Evolutionary conservation across 2,113 vertebrate species (phyloP).

Genomic region (Piliocolobus tephrosceles): DNA sequence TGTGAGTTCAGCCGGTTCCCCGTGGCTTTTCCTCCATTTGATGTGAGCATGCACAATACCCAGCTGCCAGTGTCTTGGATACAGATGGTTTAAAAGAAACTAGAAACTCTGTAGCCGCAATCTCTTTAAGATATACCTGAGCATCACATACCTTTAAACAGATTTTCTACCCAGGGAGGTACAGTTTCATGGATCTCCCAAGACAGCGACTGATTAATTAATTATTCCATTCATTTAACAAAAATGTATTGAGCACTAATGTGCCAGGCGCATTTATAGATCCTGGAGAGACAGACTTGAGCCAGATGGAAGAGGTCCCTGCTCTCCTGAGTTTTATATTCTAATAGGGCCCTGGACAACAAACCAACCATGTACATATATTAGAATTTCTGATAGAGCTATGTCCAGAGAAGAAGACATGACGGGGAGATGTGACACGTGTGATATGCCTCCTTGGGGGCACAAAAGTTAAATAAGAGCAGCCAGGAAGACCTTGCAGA

Average conservation of each 20-base stretch:
- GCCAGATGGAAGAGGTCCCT: not conserved
- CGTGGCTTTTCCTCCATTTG: slow-evolving; percentile 9
- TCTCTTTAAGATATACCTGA: not conserved
- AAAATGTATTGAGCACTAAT: not conserved
- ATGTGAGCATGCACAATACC: not conserved
- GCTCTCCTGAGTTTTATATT: not conserved
- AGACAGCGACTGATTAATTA: not conserved
- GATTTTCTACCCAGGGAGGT: not conserved
- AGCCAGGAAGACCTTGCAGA: not conserved
- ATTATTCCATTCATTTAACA: slow-evolving; percentile 41
- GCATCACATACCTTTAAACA: not conserved
- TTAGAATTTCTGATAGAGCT: not conserved
- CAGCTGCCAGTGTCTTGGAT: slow-evolving; percentile 37
- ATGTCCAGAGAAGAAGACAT: not conserved
- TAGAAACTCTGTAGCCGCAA: not conserved
- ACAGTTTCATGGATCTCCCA: not conserved
- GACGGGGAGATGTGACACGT: not conserved
- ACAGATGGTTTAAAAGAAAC: slow-evolving; percentile 19
- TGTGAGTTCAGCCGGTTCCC: slow-evolving; percentile 7
- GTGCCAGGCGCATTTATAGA: not conserved
- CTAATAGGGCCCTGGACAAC: not conserved
- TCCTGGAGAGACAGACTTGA: not conserved
- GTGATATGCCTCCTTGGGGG: not conserved
- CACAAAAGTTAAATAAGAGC: not conserved
- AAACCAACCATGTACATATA: not conserved